These are phyloP conservation scores for Liparis tanakae DNA, from an alignment of 2,797 vertebrate species.

Conservation along the genomic window DNA sequence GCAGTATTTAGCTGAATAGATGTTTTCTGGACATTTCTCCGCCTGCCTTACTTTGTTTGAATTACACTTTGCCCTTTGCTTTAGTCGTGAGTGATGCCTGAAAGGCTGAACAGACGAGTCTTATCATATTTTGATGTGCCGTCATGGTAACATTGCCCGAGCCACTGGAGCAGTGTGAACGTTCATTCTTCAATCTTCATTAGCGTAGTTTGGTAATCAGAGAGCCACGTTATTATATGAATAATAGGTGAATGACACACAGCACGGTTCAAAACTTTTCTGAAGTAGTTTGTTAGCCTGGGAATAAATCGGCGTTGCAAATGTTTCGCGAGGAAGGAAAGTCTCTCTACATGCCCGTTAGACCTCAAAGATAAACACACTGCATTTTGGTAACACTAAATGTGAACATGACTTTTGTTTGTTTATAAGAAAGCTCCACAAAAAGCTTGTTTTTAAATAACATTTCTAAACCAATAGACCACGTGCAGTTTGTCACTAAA, in stretches of 20 bases:
- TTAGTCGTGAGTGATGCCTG: not conserved
- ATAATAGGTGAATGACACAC: not conserved
- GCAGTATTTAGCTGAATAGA: not conserved
- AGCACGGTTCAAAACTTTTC: not conserved
- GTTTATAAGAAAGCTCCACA: not conserved
- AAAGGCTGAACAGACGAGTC: not conserved
- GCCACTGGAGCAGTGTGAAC: constrained; percentile 54
- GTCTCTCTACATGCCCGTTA: not conserved
- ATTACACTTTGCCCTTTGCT: not conserved
- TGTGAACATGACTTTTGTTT: not conserved
- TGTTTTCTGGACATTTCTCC: constrained; percentile 17
- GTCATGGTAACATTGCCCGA: constrained; percentile 3
- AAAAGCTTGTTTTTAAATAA: not conserved
- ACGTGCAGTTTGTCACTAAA: constrained; percentile 8
- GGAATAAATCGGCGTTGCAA: not conserved
- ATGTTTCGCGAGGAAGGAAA: constrained; percentile 3
- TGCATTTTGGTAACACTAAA: constrained; percentile 7
- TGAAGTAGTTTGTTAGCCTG: not conserved
- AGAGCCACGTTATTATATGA: constrained; percentile 26
- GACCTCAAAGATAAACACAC: not conserved
- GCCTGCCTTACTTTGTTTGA: not conserved
- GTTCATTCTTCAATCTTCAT: constrained; percentile 68
- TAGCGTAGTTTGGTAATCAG: constrained; percentile 53
- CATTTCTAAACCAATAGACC: not conserved
- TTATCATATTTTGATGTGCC: not conserved